A percentile compares a stretch with the other conserved stretches of the same genome.
These are phyloP conservation scores for Ophion costatus DNA, from an alignment of 2,888 invertebrate species.

Conservation along the genomic window DNA sequence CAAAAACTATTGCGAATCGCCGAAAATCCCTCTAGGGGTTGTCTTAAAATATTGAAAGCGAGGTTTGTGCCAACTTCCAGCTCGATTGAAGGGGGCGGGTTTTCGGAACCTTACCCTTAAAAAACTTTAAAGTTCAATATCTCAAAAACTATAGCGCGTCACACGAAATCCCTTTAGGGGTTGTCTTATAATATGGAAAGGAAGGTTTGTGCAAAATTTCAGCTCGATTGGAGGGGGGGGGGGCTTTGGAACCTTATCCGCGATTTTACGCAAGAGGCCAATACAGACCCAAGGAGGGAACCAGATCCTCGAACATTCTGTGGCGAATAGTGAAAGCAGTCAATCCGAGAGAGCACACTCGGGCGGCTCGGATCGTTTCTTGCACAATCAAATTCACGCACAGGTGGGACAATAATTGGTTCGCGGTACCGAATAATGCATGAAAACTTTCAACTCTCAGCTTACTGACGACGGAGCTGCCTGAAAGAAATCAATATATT, in stretches of 20 bases:
- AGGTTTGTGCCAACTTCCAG: too few relatives aligned
- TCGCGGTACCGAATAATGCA: constrained; percentile 31
- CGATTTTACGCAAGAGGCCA: constrained; percentile 73
- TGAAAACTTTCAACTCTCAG: constrained; percentile 24
- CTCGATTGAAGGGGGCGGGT: too few relatives aligned
- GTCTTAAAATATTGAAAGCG: too few relatives aligned
- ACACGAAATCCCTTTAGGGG: too few relatives aligned
- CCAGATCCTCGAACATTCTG: constrained; percentile 74
- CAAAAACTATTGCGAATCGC: too few relatives aligned
- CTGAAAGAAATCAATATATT: background rate
- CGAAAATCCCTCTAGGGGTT: too few relatives aligned
- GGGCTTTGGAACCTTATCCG: background rate
- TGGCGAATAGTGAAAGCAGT: constrained; percentile 79
- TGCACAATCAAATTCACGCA: constrained; percentile 60
- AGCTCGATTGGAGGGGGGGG: too few relatives aligned
- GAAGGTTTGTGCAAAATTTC: too few relatives aligned
- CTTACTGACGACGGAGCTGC: background rate
- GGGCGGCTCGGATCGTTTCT: constrained; percentile 59
- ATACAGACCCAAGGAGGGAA: constrained; percentile 74
- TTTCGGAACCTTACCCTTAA: too few relatives aligned
- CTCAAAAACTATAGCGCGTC: too few relatives aligned
- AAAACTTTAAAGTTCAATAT: too few relatives aligned
- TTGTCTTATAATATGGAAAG: too few relatives aligned
- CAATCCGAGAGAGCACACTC: constrained; percentile 67
- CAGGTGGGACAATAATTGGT: constrained; percentile 50